Percentiles rank a stretch among this genome's conserved stretches.
These are phyloP conservation scores for Agonopterix alstromeriana DNA, from an alignment of 2,888 invertebrate species.

Conservation along the genomic window DNA sequence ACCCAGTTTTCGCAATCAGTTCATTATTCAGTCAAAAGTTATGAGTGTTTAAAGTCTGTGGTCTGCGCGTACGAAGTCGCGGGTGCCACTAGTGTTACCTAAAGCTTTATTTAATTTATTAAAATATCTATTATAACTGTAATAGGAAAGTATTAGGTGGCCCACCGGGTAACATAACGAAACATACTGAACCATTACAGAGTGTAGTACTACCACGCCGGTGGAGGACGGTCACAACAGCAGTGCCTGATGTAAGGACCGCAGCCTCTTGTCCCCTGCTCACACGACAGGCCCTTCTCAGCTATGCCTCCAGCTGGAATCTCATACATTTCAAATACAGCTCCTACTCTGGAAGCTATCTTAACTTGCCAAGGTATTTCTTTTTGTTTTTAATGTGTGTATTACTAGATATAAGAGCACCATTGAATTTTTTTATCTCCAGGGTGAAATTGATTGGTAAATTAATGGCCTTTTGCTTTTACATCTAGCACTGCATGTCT, in stretches of 20 bases:
- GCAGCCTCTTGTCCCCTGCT: slow-evolving; percentile 73
- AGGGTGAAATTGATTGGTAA: no score
- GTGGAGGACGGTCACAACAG: slow-evolving; percentile 85
- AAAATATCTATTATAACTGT: no score
- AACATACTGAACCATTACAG: slow-evolving; percentile 45
- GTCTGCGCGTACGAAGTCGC: no score
- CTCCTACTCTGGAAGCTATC: slow-evolving; percentile 90
- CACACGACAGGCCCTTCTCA: slow-evolving; percentile 78
- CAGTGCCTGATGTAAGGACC: slow-evolving; percentile 72
- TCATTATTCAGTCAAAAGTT: no score
- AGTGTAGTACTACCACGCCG: slow-evolving; percentile 88
- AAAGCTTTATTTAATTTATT: no score
- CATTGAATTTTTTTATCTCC: background rate
- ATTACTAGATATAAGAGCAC: background rate
- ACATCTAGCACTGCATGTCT: no score
- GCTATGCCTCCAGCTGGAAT: slow-evolving; percentile 93
- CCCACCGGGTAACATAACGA: no score
- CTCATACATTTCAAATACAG: slow-evolving; percentile 94
- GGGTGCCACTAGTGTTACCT: no score
- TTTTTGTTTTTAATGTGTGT: background rate
- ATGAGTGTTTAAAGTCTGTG: no score
- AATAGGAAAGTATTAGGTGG: no score
- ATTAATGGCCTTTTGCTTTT: no score
- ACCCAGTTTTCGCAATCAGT: no score
- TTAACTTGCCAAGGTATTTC: slow-evolving; percentile 88